These are phyloP conservation scores for Cyprinodon tularosa DNA, from an alignment of 2,113 vertebrate species.

Conservation along the genomic window DNA sequence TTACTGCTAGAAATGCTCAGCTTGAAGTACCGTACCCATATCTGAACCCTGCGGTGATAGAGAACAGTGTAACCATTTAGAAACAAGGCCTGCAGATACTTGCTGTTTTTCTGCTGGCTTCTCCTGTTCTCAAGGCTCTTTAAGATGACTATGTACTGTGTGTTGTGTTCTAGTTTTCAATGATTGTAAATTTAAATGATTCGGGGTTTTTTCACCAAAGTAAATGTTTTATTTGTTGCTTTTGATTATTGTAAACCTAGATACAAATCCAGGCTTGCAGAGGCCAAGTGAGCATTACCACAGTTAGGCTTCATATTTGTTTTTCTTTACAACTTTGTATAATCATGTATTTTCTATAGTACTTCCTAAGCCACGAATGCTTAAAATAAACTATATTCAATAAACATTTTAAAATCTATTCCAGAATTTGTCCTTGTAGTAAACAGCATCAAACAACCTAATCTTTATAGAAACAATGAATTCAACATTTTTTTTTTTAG, in stretches of 20 bases:
- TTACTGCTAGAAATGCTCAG: conserved; percentile 44
- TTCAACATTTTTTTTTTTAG: too few relatives aligned
- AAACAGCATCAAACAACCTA: not conserved
- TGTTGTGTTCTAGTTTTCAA: not conserved
- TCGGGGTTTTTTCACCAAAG: not conserved
- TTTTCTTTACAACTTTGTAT: not conserved
- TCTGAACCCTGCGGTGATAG: conserved; percentile 43
- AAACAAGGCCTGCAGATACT: not conserved
- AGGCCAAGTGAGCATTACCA: too few relatives aligned
- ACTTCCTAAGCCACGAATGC: not conserved
- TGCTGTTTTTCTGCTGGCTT: not conserved
- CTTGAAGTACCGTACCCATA: conserved; percentile 61
- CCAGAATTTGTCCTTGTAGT: not conserved
- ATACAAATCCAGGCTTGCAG: not conserved
- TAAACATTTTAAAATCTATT: not conserved
- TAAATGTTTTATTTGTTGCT: not conserved
- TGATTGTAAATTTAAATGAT: not conserved
- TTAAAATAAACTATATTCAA: not conserved
- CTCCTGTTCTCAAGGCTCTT: not conserved
- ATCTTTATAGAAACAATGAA: too few relatives aligned
- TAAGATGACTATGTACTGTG: not conserved
- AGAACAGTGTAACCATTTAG: conserved; percentile 49
- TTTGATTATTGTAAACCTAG: not conserved
- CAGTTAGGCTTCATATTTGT: not conserved
- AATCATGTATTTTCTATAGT: not conserved